Evolutionary conservation across 2,888 invertebrate species (phyloP).

Genomic region (Calameuta filiformis): DNA sequence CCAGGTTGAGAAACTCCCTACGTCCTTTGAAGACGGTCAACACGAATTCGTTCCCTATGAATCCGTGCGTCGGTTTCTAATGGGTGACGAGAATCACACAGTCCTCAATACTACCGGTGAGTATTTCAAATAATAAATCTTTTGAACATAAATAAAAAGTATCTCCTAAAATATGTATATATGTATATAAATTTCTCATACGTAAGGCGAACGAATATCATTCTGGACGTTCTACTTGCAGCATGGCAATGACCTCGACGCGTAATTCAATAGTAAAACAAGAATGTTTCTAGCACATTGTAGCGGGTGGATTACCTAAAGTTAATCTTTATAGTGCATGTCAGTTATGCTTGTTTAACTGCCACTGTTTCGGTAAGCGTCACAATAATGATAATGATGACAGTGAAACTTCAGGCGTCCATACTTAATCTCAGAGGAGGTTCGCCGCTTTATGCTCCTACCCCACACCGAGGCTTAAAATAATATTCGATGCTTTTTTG

Average conservation of each 20-base stretch:
- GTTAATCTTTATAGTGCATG: background rate
- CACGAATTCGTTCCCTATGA: conserved; percentile 61
- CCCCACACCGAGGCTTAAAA: conserved; percentile 65
- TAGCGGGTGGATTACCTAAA: background rate
- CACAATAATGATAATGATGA: conserved; percentile 36
- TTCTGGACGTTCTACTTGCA: conserved; percentile 1
- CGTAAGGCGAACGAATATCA: background rate
- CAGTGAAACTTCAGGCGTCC: conserved; percentile 36
- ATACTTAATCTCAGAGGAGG: conserved; percentile 64
- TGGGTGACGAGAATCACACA: conserved; percentile 40
- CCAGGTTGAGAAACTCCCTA: conserved; percentile 36
- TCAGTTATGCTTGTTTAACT: background rate
- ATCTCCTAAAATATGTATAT: background rate
- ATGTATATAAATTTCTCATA: background rate
- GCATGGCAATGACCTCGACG: background rate
- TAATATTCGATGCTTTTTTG: conserved; percentile 60
- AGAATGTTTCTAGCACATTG: background rate
- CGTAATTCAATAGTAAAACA: background rate
- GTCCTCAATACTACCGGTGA: conserved; percentile 44
- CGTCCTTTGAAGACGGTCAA: conserved; percentile 44
- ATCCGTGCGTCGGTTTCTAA: conserved; percentile 51
- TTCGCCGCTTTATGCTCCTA: conserved; percentile 53
- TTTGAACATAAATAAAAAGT: conserved; percentile 7
- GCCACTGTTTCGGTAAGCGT: background rate
- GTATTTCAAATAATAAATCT: conserved; percentile 15